These are phyloP conservation scores for Lasioglossum malachurum DNA, from an alignment of 2,888 invertebrate species.

Conservation along the genomic window DNA sequence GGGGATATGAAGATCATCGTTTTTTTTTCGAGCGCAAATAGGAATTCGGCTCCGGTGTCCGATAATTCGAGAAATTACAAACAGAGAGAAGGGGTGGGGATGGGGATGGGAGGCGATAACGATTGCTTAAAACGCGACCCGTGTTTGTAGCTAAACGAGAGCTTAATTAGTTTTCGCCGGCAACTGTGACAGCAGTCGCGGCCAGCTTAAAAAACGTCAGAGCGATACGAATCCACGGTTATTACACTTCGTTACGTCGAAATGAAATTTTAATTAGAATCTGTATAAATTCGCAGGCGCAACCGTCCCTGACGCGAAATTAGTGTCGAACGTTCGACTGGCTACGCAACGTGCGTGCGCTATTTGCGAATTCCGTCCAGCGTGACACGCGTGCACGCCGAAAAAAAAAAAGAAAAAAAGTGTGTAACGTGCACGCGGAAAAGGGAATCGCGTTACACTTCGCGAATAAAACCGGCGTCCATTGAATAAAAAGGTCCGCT, in stretches of 20 bases:
- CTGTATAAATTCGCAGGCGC: slow-evolving; percentile 59
- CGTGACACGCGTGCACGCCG: background rate
- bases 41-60: background rate
- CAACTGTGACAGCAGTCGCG: slow-evolving; percentile 63
- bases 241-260: slow-evolving; percentile 61
- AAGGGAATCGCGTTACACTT: background rate
- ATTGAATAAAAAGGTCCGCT: background rate
- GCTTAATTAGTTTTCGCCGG: slow-evolving; percentile 73
- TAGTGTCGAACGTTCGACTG: slow-evolving; percentile 53
- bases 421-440: background rate
- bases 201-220: slow-evolving; percentile 61
- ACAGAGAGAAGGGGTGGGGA: background rate
- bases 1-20: background rate
- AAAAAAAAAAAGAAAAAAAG: background rate
- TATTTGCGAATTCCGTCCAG: slow-evolving; percentile 1
- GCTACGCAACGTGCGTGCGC: slow-evolving; percentile 3
- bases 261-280: slow-evolving; percentile 72
- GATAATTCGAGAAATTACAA: slow-evolving; percentile 64
- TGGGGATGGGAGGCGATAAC: slow-evolving; percentile 14
- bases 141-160: slow-evolving; percentile 70
- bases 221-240: slow-evolving; percentile 63
- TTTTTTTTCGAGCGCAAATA: background rate
- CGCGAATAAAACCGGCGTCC: background rate
- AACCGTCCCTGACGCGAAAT: slow-evolving; percentile 61
- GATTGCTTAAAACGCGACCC: slow-evolving; percentile 64